Conservation (phyloP, 2,113 vertebrate species). For the Corythoichthys haematopterus region DNA sequence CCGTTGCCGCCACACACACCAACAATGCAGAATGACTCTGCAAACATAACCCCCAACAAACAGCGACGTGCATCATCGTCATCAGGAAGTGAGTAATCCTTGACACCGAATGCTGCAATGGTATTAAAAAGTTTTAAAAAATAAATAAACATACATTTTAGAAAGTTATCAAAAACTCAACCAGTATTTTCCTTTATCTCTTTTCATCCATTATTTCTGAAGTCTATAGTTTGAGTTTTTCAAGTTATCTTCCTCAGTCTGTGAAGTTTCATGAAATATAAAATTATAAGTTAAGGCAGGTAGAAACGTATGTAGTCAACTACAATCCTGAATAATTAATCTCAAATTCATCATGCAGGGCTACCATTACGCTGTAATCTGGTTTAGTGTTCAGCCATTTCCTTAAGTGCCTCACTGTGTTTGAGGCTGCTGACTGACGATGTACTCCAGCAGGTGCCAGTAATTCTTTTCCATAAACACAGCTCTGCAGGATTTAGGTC, state of each 20-base stretch:
- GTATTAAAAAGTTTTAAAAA: background rate
- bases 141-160: background rate
- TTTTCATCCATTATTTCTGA: background rate
- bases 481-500: background rate
- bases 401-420: constrained; percentile 62
- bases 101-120: background rate
- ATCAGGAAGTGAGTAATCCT: constrained; percentile 84
- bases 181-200: background rate
- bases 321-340: constrained; percentile 59
- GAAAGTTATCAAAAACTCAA: background rate
- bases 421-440: constrained; percentile 22
- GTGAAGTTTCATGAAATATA: background rate
- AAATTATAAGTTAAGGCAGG: background rate
- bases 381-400: constrained; percentile 76
- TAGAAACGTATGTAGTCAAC: constrained; percentile 41
- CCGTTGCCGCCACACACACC: constrained; percentile 70
- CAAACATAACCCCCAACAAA: constrained; percentile 12
- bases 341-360: constrained; percentile 52
- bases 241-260: background rate
- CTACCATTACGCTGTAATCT: constrained; percentile 59
- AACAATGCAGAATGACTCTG: constrained; percentile 34
- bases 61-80: constrained; percentile 87
- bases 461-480: background rate
- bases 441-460: background rate
- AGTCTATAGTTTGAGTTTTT: background rate